These are phyloP conservation scores for Mus spretus DNA, from an alignment of 2,797 vertebrate species.

Conservation along the genomic window DNA sequence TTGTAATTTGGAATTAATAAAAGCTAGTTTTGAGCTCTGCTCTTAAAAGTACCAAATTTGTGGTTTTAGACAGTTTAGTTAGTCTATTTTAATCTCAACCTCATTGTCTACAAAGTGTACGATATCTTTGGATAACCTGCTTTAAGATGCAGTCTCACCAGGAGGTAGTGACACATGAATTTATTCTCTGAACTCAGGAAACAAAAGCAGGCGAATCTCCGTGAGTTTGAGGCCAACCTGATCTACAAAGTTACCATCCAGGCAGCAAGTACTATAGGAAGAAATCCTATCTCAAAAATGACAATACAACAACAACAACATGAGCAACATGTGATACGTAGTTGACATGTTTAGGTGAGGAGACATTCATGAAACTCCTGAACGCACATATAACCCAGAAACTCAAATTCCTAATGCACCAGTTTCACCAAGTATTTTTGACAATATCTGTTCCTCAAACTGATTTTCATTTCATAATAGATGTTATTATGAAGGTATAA, in stretches of 20 bases:
- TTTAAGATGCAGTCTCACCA: neutral
- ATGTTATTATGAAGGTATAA: neutral
- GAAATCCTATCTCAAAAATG: neutral
- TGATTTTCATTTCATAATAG: neutral
- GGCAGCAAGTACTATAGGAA: neutral
- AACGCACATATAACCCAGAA: neutral
- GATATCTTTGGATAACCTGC: neutral
- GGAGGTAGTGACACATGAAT: neutral
- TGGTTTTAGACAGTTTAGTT: neutral
- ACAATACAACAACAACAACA: neutral
- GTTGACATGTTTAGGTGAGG: neutral
- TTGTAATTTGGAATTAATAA: neutral
- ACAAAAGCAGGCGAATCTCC: neutral
- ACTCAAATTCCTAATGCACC: neutral
- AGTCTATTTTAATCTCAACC: neutral
- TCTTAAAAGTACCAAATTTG: neutral
- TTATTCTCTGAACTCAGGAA: neutral
- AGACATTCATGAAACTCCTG: neutral
- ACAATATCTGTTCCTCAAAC: neutral
- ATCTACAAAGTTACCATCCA: neutral
- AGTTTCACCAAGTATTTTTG: neutral
- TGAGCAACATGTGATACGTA: neutral
- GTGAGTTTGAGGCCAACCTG: neutral
- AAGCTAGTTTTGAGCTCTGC: neutral
- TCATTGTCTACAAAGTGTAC: neutral